phyloP scores from a whole-genome alignment of 2,113 vertebrate genomes.

The Mirza zaza region DNA sequence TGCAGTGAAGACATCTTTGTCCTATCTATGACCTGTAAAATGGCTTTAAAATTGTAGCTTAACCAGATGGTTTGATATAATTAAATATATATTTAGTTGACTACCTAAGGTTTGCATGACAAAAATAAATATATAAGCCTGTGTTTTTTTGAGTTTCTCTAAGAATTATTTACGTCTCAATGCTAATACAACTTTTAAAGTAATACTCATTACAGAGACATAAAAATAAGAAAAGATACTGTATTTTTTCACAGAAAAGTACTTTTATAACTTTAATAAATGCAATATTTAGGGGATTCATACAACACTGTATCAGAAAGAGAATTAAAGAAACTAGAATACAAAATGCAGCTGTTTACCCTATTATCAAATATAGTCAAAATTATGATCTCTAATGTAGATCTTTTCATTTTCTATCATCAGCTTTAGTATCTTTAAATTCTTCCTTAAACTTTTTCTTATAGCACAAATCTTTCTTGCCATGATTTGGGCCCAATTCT shows the following conservation, averaged over 20 bases:
- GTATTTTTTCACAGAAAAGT: neutral
- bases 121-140: slow-evolving; percentile 48
- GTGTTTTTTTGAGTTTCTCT: neutral
- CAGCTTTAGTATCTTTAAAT: neutral
- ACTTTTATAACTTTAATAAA: slow-evolving; percentile 12
- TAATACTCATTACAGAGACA: neutral
- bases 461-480: neutral
- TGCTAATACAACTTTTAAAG: neutral
- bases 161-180: neutral
- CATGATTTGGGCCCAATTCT: neutral
- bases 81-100: slow-evolving; percentile 39
- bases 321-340: neutral
- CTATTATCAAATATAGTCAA: neutral
- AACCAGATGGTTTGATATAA: slow-evolving; percentile 33
- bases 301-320: neutral
- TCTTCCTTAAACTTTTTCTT: slow-evolving; percentile 12
- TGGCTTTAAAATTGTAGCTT: slow-evolving; percentile 52
- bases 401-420: neutral
- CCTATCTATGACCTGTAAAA: slow-evolving; percentile 36
- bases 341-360: neutral
- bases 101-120: neutral
- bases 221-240: neutral
- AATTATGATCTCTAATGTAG: neutral
- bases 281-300: neutral
- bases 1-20: neutral